Evolutionary conservation across 1,140 invertebrate genomes (phyloP), one percentile per base, ranked within the genome.

Genomic region (Eupeodes corollae): DNA sequence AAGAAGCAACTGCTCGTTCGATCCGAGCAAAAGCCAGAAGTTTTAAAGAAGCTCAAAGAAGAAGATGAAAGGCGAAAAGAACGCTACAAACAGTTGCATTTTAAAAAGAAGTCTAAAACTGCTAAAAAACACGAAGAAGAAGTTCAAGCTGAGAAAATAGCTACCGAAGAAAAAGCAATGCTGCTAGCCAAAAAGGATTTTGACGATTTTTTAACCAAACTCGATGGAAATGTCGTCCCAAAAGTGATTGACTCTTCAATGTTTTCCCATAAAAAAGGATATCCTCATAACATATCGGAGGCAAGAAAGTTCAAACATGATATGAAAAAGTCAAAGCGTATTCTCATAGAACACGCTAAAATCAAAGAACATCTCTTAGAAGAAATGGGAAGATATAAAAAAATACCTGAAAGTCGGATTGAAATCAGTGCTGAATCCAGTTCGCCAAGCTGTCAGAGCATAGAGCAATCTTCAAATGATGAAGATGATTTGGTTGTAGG

Each of bases 401-500:
- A 56, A 3, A 45, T 55, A 34, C 63, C 55, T 1, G 57, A 60
- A 41, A 56, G 46, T 3, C 51, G 51, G 1, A 50, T 60, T 34
- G 50, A 60, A 6, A 40, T 66, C 37, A 50, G 58, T 19, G 48
- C 56, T 15, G 52, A 57, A 1, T 55, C 52, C 31, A 55, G 52
- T 19, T 41, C 49, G 12, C 14, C 52, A 53, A 10, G 55, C 13
- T 49, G 46, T 8, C n/a, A 40, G 13, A 13, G 46, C 8, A 52
- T 26, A 18, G 52, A 54, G 26, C 43, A 51, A 19, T 54, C 52
- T 5, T 62, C 59, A 41, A 58, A 67, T 16, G 63, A 67, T 26
- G 63, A 64, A 43, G 63, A 67, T 37, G 53, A 52, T n/a, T 42
- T 67, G 14, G 34, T 56, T 42, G 64, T 67, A n/a, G 64, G 64